Evolutionary conservation across 1,140 invertebrate species (phyloP), one percentile per base, ranked within the genome.

Genomic region (Zaprionus kolodkinae): DNA sequence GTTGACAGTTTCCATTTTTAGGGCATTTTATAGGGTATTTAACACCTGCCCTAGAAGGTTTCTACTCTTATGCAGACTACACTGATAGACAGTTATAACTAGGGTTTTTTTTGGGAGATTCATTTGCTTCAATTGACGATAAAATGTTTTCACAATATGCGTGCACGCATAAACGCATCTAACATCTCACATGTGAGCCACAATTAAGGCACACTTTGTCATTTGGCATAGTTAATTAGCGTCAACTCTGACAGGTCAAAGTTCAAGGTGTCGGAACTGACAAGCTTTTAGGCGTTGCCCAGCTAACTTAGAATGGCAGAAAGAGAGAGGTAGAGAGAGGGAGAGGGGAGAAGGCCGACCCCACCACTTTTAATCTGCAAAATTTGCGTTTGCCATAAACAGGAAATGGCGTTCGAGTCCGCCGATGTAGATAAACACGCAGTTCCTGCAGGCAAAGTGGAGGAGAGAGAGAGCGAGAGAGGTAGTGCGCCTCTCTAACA

Each of bases 151-250:
- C 60, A 35, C 13, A 60, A 56, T 25, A 63, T 13, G 17, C 15
- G 6, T 27, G 13, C 27, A 40, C 68, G 48, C 61, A 62, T 55
- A 63, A 70, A 54, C n/a, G 33, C 10, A 50, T 45, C 35, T 52
- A 40, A 36, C n/a, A n/a, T n/a, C 45, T 5, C 60, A 17, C 52
- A 50, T 77, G 52, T 63, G 38, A 73, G 21, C 59, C 69, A 79
- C 82, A 78, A 85, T 86, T 81, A 82, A 65, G 50, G 69, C 76
- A 62, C 76, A 81, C 21, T 21, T 1, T 65, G 75, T 40, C 82
- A 82, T 76, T 87, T 87, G 69, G 72, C 68, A 78, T 77, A 72
- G 84, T 83, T 83, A 87, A 87, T 87, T 87, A 78, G 63, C 79
- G 69, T 48, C 56, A 66, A 27, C 60, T 62, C 52, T 64, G 77